Conservation (phyloP, 2,113 vertebrate genomes). For the Tachycineta bicolor region DNA sequence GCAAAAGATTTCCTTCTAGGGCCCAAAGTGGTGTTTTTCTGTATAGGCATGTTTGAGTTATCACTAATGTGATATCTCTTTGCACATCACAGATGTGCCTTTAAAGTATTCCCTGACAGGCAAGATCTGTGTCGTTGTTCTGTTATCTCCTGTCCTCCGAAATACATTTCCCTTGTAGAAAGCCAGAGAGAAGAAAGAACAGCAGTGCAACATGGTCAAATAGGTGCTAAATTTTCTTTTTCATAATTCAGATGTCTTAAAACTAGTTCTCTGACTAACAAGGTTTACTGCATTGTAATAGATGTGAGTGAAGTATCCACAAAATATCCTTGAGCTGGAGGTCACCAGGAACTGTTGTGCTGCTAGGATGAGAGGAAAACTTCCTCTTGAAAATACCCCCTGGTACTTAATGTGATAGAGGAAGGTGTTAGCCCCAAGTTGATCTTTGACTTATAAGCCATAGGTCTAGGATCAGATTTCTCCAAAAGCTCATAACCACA, state of each 20-base stretch:
- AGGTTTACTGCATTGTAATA: not conserved
- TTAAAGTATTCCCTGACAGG: not conserved
- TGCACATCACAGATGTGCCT: not conserved
- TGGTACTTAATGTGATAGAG: not conserved
- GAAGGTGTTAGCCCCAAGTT: not conserved
- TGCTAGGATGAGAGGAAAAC: not conserved
- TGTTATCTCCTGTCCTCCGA: not conserved
- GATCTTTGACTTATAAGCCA: not conserved
- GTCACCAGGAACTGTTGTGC: not conserved
- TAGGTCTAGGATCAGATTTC: not conserved
- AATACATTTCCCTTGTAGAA: not conserved
- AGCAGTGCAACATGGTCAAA: not conserved
- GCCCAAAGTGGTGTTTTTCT: not conserved
- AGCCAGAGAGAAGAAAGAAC: not conserved
- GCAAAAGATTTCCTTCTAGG: not conserved
- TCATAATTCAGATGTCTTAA: not conserved
- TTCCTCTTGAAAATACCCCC: not conserved
- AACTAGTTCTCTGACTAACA: not conserved
- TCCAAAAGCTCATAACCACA: not conserved
- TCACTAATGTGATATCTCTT: not conserved
- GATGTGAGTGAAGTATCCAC: not conserved
- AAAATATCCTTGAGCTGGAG: not conserved
- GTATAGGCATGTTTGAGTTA: not conserved
- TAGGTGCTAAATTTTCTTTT: not conserved
- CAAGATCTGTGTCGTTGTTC: not conserved